Evolutionary conservation across 2,888 invertebrate genomes (phyloP).

Genomic region (Biston betularia): DNA sequence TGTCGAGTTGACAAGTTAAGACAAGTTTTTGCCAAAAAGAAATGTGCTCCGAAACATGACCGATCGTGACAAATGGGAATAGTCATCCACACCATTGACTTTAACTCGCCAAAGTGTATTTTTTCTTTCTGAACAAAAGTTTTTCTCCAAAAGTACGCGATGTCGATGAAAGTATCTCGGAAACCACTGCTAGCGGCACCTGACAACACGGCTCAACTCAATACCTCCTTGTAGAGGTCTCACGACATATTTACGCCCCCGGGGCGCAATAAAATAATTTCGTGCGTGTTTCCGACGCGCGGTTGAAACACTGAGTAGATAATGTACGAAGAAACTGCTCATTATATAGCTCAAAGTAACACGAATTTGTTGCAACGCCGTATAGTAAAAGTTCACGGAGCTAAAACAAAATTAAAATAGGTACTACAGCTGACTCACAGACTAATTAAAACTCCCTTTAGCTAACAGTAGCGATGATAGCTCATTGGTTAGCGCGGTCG

Average conservation of each 20-base stretch:
- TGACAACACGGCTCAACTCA: conserved; percentile 23
- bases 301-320: neutral
- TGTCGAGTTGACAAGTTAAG: neutral
- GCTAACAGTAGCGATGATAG: no score
- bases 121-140: neutral
- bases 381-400: neutral
- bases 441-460: no score
- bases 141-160: neutral
- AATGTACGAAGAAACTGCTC: neutral
- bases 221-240: conserved; percentile 22
- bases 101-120: no score
- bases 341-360: neutral
- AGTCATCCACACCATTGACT: no score
- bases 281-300: conserved; percentile 38
- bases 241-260: conserved; percentile 39
- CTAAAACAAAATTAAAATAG: no score
- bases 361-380: no score
- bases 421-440: neutral
- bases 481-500: no score
- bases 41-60: neutral
- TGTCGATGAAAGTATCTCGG: neutral
- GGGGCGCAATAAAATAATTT: conserved; percentile 45
- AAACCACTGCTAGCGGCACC: conserved; percentile 23
- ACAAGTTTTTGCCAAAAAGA: neutral
- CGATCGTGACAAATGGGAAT: no score